Evolutionary conservation across 1,140 invertebrate species (phyloP), one percentile per base, ranked within the genome.

Genomic region (Cotesia vestalis): DNA sequence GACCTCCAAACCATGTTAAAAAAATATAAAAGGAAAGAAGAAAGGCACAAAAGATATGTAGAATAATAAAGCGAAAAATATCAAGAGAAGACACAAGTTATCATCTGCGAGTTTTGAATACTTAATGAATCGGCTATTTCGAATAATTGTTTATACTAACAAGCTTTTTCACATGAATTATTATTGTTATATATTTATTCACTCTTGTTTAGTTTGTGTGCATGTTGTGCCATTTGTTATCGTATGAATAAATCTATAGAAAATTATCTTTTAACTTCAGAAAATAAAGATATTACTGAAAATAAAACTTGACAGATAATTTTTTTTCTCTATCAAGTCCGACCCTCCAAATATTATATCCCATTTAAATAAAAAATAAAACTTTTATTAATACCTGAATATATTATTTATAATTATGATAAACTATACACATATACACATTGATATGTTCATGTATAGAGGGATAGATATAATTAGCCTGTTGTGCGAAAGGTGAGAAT

Each of bases 321-420:
- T 27, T 27, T 27, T 27, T 27, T 27, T 27, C 1, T 27, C 27
- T 46, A 46, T 9, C 2, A 46, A 46, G 8, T 5, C 11, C 11
- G 40, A 11, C 2, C 4, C 6, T 46, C 11, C 11, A 11, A 46
- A 46, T 11, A 46, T 46, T 6, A 46, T 11, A 46, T 11, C 40
- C 4, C 2, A 46, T n/a, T 9, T 12, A 14, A 5, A 14, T 55
- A 1, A n/a, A 55, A 55, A 55, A 5, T 9, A 17, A 20, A 17
- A 5, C 6, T 20, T 20, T 59, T 20, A 20, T 59, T 59, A 17
- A 20, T 5, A 20, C 27, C 27, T 9, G 14, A 59, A 20, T 20
- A 9, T 59, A 20, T 66, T 75, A 69, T 75, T 75, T 72, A 72
- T 74, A 66, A 55, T 70, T 63, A 63, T 64, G 73, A 74, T 74